These are phyloP conservation scores for Drosophila arawakana DNA, from an alignment of 1,140 invertebrate species.

Conservation along the genomic window DNA sequence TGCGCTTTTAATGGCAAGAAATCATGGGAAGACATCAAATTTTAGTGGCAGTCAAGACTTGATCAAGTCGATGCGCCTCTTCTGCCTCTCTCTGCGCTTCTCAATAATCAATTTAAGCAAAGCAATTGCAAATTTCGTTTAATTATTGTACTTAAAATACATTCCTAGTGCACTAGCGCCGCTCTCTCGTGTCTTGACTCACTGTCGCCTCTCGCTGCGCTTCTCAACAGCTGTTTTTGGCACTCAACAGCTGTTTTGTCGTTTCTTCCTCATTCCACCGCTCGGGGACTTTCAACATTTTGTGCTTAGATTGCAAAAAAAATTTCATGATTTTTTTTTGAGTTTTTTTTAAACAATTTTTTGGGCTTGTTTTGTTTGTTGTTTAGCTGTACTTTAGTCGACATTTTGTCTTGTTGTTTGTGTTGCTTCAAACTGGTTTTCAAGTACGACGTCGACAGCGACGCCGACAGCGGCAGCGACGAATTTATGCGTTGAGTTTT, in stretches of 20 bases:
- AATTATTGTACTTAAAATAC: not conserved
- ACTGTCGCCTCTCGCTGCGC: slow-evolving; percentile 25
- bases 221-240: slow-evolving; percentile 30
- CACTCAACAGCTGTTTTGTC: slow-evolving; percentile 1
- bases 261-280: slow-evolving; percentile 17
- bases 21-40: no score
- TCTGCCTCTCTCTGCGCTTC: slow-evolving; percentile 5
- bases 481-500: slow-evolving; percentile 76
- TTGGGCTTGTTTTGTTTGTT: slow-evolving; percentile 43
- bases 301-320: slow-evolving; percentile 22
- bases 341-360: slow-evolving; percentile 35
- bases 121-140: not conserved
- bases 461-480: not conserved
- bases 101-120: not conserved
- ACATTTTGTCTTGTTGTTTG: slow-evolving; percentile 47
- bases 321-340: slow-evolving; percentile 27
- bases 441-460: slow-evolving; percentile 66
- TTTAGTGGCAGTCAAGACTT: no score
- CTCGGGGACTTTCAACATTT: slow-evolving; percentile 10
- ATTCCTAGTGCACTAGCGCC: not conserved
- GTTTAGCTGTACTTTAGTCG: slow-evolving; percentile 75
- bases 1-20: no score
- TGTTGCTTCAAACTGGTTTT: slow-evolving; percentile 69
- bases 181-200: not conserved
- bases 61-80: no score